Evolutionary conservation across 2,888 invertebrate species (phyloP).

Genomic region (Lithosia quadra): DNA sequence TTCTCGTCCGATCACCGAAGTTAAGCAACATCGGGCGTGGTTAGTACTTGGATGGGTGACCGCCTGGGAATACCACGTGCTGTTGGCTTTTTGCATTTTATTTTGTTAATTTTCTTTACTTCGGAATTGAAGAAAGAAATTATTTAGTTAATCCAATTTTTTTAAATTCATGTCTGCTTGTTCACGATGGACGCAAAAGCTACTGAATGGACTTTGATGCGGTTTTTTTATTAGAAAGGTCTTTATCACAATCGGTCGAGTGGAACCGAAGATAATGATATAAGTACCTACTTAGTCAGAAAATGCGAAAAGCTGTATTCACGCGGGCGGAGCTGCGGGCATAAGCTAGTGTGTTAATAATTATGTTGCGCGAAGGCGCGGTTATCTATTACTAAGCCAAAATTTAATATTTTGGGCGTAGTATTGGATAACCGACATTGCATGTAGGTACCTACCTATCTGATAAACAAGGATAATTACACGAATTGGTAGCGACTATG

Average conservation of each 20-base stretch:
- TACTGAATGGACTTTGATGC: no score
- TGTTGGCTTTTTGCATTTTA: slow-evolving; percentile 60
- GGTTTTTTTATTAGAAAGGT: no score
- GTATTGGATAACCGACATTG: background rate
- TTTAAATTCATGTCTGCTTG: no score
- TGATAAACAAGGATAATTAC: background rate
- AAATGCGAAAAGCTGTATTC: no score
- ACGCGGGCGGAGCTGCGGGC: no score
- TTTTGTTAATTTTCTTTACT: no score
- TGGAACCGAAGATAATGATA: no score
- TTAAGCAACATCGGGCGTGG: slow-evolving; percentile 80
- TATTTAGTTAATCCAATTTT: no score
- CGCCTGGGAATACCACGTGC: slow-evolving; percentile 79
- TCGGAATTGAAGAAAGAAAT: no score
- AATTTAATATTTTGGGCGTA: background rate
- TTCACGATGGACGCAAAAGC: no score
- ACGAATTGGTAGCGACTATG: background rate
- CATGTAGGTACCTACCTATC: background rate
- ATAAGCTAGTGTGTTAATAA: background rate
- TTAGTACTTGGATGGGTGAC: slow-evolving; percentile 82
- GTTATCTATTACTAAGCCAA: background rate
- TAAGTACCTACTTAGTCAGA: no score
- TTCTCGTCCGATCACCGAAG: slow-evolving; percentile 79
- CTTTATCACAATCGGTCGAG: no score
- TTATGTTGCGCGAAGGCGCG: background rate